A percentile compares a stretch with the other conserved stretches of the same genome.
Conservation (phyloP, 2,797 vertebrate genomes). For the Arctocebus calabarensis region DNA sequence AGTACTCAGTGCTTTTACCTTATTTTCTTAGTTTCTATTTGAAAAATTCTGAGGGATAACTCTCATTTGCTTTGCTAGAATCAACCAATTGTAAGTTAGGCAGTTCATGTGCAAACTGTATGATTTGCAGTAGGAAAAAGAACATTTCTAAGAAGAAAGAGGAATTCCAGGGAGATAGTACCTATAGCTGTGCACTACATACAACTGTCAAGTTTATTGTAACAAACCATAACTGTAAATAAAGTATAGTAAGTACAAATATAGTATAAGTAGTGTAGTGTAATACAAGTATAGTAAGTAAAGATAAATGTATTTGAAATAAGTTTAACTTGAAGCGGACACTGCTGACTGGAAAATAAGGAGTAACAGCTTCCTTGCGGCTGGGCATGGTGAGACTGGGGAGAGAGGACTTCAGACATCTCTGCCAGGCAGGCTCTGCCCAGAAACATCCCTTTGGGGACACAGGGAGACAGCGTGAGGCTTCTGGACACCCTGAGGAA, state of each 20-base stretch:
- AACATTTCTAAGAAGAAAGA: slow-evolving; percentile 17
- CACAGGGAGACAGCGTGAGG: too few species aligned
- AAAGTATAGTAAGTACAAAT: slow-evolving; percentile 4
- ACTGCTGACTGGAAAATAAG: too few species aligned
- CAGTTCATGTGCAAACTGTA: background rate
- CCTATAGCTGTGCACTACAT: background rate
- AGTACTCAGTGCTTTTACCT: background rate
- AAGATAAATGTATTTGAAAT: slow-evolving; percentile 7
- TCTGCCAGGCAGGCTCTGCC: too few species aligned
- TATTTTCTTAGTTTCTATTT: slow-evolving; percentile 26
- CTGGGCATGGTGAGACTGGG: too few species aligned
- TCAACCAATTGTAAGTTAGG: background rate
- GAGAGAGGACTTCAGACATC: too few species aligned
- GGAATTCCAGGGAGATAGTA: background rate
- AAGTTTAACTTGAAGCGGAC: slow-evolving; percentile 37
- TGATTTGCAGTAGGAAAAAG: background rate
- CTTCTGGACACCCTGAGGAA: too few species aligned
- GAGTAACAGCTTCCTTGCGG: too few species aligned
- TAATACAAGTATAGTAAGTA: background rate
- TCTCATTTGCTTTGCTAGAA: background rate
- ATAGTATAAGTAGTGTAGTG: too few species aligned
- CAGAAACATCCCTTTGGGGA: too few species aligned
- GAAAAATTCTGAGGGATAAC: background rate
- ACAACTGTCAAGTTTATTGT: slow-evolving; percentile 13
- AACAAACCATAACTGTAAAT: background rate